Base-by-base conservation (phyloP, 2,797 vertebrate genomes). In the Acomys russatus region DNA sequence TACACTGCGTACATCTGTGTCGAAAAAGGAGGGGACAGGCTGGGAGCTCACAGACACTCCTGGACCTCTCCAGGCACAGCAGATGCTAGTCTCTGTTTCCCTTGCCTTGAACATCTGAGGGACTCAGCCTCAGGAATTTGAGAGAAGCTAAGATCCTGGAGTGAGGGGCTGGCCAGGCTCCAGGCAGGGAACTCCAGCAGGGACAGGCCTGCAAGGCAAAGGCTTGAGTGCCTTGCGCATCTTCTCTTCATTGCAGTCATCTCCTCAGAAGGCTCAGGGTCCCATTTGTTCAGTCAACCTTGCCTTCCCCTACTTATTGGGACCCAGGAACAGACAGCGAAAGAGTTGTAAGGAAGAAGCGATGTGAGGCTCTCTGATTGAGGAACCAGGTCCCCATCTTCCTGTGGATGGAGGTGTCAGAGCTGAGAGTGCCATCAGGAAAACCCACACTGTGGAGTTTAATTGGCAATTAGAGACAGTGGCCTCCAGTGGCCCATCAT, bases 391-490 rank as follows among this genome's bases (percentile, higher is more conserved):
- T 38, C n/a, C 0, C n/a, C 44, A 17, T 25, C 85, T 74, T 11
- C 85, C 92, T 11, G 71, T 66, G 64, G 90, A 71, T 93, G 63
- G 59, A 59, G 54, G 70, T 30, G 87, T 94, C 85, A 28, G 44
- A 90, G 79, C 91, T 28, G 20, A 91, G 95, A 89, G 89, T 85
- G 70, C 80, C 28, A 0, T 76, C 83, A 66, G 68, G 85, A 63
- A 76, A 73, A 35, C 90, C 89, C 87, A 61, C 30, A 64, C 82
- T 4, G 95, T 93, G 92, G 85, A 83, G 82, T 94, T 96, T 97
- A 97, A 98, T 96, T 97, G 95, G 84, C 92, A 97, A 66, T 97
- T 97, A 97, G 93, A 79, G 92, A 49, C 8, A 64, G 73, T 54
- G 91, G 80, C 84, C 92, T 84, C 93, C 64, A 84, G 93, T 59